Base-by-base conservation (phyloP, 2,113 vertebrate genomes). In the Elanus axillaris region DNA sequence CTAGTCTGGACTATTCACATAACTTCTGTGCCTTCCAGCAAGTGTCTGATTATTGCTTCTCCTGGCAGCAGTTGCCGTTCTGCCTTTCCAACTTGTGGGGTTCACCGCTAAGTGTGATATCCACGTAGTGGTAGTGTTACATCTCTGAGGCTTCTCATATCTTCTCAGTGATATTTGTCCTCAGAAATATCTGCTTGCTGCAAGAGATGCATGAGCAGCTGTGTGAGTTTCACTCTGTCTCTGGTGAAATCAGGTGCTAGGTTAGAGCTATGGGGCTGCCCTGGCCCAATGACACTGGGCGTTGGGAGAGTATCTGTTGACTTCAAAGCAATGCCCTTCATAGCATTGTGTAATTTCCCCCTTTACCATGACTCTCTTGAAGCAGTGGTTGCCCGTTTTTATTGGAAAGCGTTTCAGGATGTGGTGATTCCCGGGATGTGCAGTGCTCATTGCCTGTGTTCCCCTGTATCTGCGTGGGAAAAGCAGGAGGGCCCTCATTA, bases 251-350 rank as follows among this genome's bases (percentile, higher is more conserved):
- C 40, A 34, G 31, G 52, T 12, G 63, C 43, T 32, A 4, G 59
- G 20, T 42, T 20, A 13, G 21, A n/a, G 48, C 36, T 29, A 38
- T 14, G 42, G 34, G 29, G 11, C 73, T 69, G 60, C 45, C 25
- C 27, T 18, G 69, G 34, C 69, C 19, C 38, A 7, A 13, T 4
- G n/a, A 6, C 14, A 1, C 18, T 48, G 78, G 43, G 2, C 4
- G 34, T 11, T 50, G n/a, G 29, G 45, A 16, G 32, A 21, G 10
- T 2, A 25, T 23, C 71, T 43, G 26, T 31, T 68, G 68, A 3
- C 43, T 38, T n/a, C 23, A 16, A 3, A 45, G 22, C 43, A 9
- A 43, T n/a, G 34, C 50, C 50, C 0, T 0, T 0, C 27, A 0
- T 3, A 48, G 60, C 38, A 6, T 16, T 2, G 1, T 2, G 0